Conservation (phyloP, 2,113 vertebrate genomes). For the Gopherus flavomarginatus region DNA sequence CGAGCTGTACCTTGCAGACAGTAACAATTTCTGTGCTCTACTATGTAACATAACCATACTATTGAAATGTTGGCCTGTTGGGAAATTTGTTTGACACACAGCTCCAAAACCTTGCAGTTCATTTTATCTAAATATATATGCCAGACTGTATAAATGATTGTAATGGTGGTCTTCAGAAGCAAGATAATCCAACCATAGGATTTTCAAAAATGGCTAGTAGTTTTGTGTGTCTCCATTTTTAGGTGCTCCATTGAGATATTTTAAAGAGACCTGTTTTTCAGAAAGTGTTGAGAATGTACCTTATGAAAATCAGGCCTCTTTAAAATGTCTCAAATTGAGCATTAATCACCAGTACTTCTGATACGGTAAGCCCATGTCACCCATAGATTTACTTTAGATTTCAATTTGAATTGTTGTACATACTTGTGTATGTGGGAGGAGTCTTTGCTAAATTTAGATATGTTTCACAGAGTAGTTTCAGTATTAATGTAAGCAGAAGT, state of each 20-base stretch:
- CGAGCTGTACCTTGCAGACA: neutral
- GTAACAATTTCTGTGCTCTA: accelerated
- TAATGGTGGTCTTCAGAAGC: neutral
- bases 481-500: neutral
- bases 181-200: neutral
- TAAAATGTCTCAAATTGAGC: neutral
- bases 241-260: neutral
- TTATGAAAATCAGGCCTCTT: neutral
- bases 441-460: slow-evolving; percentile 20
- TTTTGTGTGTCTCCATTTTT: neutral
- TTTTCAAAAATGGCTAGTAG: neutral
- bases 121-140: neutral
- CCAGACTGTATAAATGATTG: neutral
- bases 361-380: neutral
- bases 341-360: neutral
- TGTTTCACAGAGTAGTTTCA: neutral
- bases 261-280: neutral
- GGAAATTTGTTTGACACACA: too few species aligned
- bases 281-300: neutral
- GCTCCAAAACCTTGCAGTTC: neutral
- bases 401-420: neutral
- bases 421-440: neutral
- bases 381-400: neutral
- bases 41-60: neutral
- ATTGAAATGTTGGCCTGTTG: too few species aligned